Conservation (phyloP, 2,888 invertebrate species). For the Ophioninae sp. region DNA sequence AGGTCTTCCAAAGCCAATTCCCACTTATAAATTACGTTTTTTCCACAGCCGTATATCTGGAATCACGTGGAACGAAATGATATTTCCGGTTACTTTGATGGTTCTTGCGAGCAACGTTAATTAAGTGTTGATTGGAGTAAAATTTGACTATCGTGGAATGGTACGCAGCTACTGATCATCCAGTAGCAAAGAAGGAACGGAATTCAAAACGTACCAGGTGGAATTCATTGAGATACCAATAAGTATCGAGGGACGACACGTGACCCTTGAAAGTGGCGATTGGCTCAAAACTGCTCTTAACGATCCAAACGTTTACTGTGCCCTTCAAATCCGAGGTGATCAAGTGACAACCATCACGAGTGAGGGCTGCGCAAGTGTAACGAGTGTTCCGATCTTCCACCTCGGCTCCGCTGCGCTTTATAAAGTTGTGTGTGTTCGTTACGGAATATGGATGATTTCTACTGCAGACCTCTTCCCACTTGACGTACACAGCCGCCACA, state of each 20-base stretch:
- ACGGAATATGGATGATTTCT: constrained; percentile 22
- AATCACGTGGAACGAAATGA: constrained; percentile 25
- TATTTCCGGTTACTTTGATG: too few species aligned
- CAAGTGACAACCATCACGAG: constrained; percentile 80
- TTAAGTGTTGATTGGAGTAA: too few species aligned
- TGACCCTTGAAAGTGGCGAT: constrained; percentile 74
- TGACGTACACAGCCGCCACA: constrained; percentile 70
- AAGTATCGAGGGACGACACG: constrained; percentile 76
- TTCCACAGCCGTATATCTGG: constrained; percentile 76
- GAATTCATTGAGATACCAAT: constrained; percentile 72
- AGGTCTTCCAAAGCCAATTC: constrained; percentile 70
- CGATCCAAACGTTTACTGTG: constrained; percentile 80
- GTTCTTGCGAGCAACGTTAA: too few species aligned
- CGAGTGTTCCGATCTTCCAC: constrained; percentile 67
- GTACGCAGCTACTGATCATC: neutral
- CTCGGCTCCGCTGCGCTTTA: constrained; percentile 66
- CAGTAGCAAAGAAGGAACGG: neutral
- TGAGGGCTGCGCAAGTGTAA: constrained; percentile 75
- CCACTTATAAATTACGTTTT: constrained; percentile 75
- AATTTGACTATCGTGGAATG: neutral
- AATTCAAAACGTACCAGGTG: constrained; percentile 69
- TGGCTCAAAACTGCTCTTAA: constrained; percentile 69
- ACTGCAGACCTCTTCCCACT: constrained; percentile 63
- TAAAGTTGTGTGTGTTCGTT: constrained; percentile 68
- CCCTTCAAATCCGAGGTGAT: constrained; percentile 80